phyloP scores from a whole-genome alignment of 2,888 invertebrate species.

The Adelognathus sp. region DNA sequence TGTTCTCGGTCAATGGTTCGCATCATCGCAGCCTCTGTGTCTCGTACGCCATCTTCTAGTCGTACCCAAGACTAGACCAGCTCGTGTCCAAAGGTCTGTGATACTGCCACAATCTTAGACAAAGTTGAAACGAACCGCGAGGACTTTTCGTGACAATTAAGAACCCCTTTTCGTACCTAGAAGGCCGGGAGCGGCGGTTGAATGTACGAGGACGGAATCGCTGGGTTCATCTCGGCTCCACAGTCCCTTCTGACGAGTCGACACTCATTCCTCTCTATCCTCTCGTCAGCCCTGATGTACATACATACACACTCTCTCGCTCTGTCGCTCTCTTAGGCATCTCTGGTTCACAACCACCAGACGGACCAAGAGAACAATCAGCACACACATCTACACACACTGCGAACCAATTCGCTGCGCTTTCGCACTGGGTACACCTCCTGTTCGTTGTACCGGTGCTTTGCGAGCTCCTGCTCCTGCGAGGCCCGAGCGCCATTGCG shows the following conservation, averaged over 20 bases:
- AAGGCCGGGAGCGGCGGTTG: no score
- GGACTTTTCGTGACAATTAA: slow-evolving; percentile 63
- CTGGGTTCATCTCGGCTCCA: slow-evolving; percentile 1
- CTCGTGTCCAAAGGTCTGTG: slow-evolving; percentile 44
- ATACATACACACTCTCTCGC: slow-evolving; percentile 8
- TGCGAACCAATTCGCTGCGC: neutral
- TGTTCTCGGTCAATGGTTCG: neutral
- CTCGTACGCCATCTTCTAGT: neutral
- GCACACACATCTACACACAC: neutral
- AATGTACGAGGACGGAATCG: slow-evolving; percentile 6
- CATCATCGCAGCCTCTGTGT: neutral
- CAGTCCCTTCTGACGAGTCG: slow-evolving; percentile 5
- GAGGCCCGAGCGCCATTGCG: neutral
- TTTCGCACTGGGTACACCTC: neutral
- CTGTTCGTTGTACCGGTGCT: slow-evolving; percentile 8
- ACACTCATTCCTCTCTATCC: neutral
- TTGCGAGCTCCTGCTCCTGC: slow-evolving; percentile 1
- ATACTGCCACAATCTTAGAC: slow-evolving; percentile 53
- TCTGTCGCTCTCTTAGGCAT: neutral
- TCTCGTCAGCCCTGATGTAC: neutral
- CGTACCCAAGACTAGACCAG: slow-evolving; percentile 22
- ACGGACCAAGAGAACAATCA: slow-evolving; percentile 4
- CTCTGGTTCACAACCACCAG: neutral
- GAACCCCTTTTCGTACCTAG: slow-evolving; percentile 29
- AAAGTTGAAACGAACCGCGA: slow-evolving; percentile 51